Evolutionary conservation across 2,113 vertebrate species (phyloP), one percentile per base, ranked within the genome.

Genomic region (Anarrhichthys ocellatus): DNA sequence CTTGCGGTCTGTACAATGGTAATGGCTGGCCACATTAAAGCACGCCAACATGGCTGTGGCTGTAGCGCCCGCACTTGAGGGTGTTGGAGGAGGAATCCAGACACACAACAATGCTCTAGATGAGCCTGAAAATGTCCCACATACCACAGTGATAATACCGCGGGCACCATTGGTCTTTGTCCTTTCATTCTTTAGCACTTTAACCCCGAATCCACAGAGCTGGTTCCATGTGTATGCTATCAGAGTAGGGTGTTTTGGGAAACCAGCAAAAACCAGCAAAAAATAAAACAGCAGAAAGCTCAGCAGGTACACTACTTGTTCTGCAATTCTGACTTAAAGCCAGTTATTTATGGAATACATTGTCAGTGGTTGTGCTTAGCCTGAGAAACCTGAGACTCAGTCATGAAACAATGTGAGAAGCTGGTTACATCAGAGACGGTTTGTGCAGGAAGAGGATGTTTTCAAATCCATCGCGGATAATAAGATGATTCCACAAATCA

Each of bases 1-100:
- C 82, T 94, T 73, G 62, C 87, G 85, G 89, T 71, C 84, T n/a
- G 54, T 69, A 61, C 64, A 78, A 76, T 71, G 64, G 64, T 69
- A 63, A 79, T 1, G 69, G 27, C 67, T 9, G 58, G 52, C 90
- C 91, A 90, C 81, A 88, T 85, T 50, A 93, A 92, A 89, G 88
- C 66, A n/a, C 1, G 32, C 56, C 67, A 71, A 29, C 20, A 20
- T 71, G 75, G 72, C 69, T 84, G 69, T 32, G 68, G 68, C 70
- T 80, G 73, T 64, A 73, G 84, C 40, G 5, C 52, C 68, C 65
- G 61, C 69, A 80, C 42, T 84, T 76, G 81, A 14, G 75, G 85
- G 70, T 81, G 78, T 71, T 38, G n/a, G 80, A 84, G 73, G 77
- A 63, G 54, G 70, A 80, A 80, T 77, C 68, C 65, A 81, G 70